These are phyloP conservation scores for Phalloptychus januarius DNA, from an alignment of 2,797 vertebrate genomes.

Conservation along the genomic window DNA sequence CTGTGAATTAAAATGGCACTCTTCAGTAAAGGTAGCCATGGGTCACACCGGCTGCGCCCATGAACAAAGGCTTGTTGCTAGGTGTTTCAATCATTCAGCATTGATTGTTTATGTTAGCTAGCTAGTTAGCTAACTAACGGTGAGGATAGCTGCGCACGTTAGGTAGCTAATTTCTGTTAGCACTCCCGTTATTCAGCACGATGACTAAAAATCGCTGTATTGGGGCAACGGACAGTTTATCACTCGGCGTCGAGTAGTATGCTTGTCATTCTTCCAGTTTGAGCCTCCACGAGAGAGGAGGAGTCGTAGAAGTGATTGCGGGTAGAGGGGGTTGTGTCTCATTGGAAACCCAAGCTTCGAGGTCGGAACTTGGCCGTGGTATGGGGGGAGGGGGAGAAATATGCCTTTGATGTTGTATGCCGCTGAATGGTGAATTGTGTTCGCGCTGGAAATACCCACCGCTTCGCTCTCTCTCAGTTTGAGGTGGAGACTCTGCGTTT, in stretches of 20 bases:
- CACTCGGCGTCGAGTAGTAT: neutral
- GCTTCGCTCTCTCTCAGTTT: constrained; percentile 68
- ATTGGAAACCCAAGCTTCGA: constrained; percentile 79
- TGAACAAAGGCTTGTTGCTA: neutral
- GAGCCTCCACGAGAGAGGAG: constrained; percentile 59
- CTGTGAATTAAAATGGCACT: neutral
- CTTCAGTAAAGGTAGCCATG: neutral
- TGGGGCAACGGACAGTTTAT: neutral
- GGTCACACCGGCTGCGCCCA: fast-evolving
- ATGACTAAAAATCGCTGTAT: neutral
- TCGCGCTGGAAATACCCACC: constrained; percentile 81
- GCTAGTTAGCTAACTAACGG: constrained; percentile 63
- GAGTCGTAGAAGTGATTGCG: constrained; percentile 73
- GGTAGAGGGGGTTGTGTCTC: constrained; percentile 70
- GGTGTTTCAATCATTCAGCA: constrained; percentile 9
- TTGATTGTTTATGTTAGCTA: constrained; percentile 81
- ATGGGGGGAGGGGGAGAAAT: constrained; percentile 74
- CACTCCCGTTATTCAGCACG: neutral
- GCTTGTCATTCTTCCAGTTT: constrained; percentile 32
- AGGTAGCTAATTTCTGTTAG: constrained; percentile 30
- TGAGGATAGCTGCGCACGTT: constrained; percentile 57
- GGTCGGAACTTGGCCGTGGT: constrained; percentile 80
- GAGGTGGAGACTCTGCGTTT: constrained; percentile 76
- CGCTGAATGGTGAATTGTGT: constrained; percentile 81
- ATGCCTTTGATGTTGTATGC: constrained; percentile 81